phyloP scores from a whole-genome alignment of 2,113 vertebrate genomes.

The Tragelaphus imberbis region DNA sequence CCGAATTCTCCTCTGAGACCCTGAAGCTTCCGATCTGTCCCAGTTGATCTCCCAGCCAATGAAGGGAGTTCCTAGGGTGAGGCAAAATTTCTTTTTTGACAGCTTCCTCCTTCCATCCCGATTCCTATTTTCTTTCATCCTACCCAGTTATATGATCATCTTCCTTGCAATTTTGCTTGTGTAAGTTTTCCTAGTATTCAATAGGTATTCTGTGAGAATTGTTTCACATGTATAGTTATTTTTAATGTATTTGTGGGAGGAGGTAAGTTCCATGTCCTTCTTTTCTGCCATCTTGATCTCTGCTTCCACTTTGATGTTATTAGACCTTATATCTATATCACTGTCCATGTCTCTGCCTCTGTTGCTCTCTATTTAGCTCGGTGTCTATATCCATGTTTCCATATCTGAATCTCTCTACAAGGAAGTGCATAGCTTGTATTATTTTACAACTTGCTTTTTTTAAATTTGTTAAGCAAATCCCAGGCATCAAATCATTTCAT shows the following conservation, averaged over 20 bases:
- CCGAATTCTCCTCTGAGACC: neutral
- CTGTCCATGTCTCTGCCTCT: neutral
- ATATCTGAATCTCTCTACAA: neutral
- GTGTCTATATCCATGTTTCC: neutral
- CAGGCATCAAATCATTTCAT: neutral
- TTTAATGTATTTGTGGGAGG: neutral
- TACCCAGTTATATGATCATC: neutral
- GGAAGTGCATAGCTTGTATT: neutral
- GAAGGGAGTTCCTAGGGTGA: neutral
- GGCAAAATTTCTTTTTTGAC: neutral
- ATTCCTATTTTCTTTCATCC: neutral
- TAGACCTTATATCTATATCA: neutral
- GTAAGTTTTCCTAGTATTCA: neutral
- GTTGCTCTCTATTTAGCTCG: neutral
- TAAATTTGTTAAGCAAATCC: neutral
- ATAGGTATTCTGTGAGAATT: neutral
- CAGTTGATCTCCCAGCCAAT: neutral
- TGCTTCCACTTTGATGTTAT: neutral
- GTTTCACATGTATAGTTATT: neutral
- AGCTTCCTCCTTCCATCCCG: neutral
- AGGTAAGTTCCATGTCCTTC: neutral
- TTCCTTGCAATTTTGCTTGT: neutral
- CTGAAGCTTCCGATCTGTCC: neutral
- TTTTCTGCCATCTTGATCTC: neutral
- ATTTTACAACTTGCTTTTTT: neutral